These are phyloP conservation scores for Columba janthina DNA, from an alignment of 2,113 vertebrate genomes.

Conservation along the genomic window DNA sequence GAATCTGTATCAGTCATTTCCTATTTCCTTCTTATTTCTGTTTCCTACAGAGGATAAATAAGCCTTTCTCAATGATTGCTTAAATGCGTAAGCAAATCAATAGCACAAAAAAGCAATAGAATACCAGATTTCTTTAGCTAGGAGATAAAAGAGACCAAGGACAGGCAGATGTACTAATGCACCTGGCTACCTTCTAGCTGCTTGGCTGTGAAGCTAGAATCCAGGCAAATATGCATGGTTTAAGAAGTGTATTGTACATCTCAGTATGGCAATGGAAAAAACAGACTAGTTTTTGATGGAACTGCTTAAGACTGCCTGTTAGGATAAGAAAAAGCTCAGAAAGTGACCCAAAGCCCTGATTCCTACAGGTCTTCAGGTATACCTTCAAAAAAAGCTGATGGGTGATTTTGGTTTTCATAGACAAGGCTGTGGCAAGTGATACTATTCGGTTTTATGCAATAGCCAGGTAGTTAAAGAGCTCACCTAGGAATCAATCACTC, in stretches of 20 bases:
- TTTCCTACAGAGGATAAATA: background rate
- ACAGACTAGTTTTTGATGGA: background rate
- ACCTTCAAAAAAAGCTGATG: background rate
- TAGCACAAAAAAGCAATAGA: background rate
- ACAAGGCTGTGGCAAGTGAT: background rate
- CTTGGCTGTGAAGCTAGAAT: background rate
- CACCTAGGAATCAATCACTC: background rate
- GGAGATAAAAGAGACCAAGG: background rate
- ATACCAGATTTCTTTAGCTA: background rate
- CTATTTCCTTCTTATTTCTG: background rate
- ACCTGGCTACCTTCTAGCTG: background rate
- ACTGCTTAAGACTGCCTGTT: background rate
- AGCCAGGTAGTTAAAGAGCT: background rate
- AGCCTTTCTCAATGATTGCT: background rate
- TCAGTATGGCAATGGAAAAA: background rate
- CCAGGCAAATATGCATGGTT: background rate
- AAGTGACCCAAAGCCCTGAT: background rate
- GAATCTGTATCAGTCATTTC: background rate
- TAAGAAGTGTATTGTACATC: background rate
- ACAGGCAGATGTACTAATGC: background rate
- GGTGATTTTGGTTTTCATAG: background rate
- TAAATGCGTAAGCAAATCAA: background rate
- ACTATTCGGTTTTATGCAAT: background rate
- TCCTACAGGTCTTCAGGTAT: background rate
- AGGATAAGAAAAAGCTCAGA: background rate